Evolutionary conservation across 2,797 vertebrate species (phyloP).

Genomic region (Bradypodion pumilum): DNA sequence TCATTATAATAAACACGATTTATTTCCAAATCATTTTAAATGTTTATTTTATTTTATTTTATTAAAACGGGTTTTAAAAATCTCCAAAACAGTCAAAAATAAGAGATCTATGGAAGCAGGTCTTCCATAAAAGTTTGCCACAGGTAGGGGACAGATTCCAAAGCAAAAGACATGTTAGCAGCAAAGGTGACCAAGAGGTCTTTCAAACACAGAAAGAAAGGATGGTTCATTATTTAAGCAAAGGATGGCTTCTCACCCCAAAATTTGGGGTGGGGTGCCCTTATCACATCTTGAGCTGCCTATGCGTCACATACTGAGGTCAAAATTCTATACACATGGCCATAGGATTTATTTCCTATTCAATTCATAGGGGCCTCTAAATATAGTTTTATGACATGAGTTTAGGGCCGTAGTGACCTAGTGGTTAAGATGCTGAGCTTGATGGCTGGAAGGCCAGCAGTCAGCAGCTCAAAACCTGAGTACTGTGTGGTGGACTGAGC

Average conservation of each 20-base stretch:
- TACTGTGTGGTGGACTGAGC: too few species aligned
- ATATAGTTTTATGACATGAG: too few species aligned
- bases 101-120: not conserved
- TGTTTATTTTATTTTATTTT: not conserved
- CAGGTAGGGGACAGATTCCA: not conserved
- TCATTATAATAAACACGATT: not conserved
- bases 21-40: conserved; percentile 1
- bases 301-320: not conserved
- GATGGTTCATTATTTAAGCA: too few species aligned
- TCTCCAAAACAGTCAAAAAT: not conserved
- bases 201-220: too few species aligned
- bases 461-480: too few species aligned
- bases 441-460: too few species aligned
- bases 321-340: too few species aligned
- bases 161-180: not conserved
- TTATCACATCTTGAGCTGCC: too few species aligned
- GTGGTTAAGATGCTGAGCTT: too few species aligned
- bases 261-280: too few species aligned
- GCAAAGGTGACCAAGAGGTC: not conserved
- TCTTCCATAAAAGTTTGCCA: not conserved
- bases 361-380: not conserved
- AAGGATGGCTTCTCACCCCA: too few species aligned
- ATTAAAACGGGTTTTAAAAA: not conserved
- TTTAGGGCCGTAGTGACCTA: too few species aligned
- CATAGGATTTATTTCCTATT: not conserved